phyloP scores from a whole-genome alignment of 2,888 invertebrate genomes.

The Caenorhabditis doughertyi region DNA sequence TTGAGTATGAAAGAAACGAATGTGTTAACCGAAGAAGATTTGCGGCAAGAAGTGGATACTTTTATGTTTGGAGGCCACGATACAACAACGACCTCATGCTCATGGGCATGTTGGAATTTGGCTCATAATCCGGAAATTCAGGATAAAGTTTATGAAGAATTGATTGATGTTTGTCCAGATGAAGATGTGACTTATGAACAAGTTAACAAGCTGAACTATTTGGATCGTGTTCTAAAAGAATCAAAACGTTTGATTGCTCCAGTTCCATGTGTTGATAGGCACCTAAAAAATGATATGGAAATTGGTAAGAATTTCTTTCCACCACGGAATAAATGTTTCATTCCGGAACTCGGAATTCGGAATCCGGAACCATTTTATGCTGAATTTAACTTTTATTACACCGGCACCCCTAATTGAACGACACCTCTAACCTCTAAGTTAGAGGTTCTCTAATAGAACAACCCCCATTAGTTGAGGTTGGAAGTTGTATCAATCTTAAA shows the following conservation, averaged over 20 bases:
- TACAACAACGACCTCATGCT: slow-evolving; percentile 48
- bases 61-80: slow-evolving; percentile 84
- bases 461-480: no score
- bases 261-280: slow-evolving; percentile 7
- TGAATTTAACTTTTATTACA: no score
- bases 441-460: no score
- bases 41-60: slow-evolving; percentile 83
- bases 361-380: no score
- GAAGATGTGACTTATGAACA: slow-evolving; percentile 8
- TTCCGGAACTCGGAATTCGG: no score
- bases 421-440: no score
- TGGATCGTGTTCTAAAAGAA: slow-evolving; percentile 21
- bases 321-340: no score
- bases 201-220: slow-evolving; percentile 14
- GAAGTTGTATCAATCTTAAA: no score
- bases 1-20: slow-evolving; percentile 7
- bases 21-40: slow-evolving; percentile 2
- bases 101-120: slow-evolving; percentile 23
- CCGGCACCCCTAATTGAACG: no score
- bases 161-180: slow-evolving; percentile 11
- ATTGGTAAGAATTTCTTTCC: no score
- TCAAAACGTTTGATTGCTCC: slow-evolving; percentile 17
- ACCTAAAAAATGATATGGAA: slow-evolving; percentile 13
- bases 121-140: slow-evolving; percentile 27
- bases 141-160: slow-evolving; percentile 19